phyloP scores from a whole-genome alignment of 1,140 invertebrate species.

The Pomacea maculata region DNA sequence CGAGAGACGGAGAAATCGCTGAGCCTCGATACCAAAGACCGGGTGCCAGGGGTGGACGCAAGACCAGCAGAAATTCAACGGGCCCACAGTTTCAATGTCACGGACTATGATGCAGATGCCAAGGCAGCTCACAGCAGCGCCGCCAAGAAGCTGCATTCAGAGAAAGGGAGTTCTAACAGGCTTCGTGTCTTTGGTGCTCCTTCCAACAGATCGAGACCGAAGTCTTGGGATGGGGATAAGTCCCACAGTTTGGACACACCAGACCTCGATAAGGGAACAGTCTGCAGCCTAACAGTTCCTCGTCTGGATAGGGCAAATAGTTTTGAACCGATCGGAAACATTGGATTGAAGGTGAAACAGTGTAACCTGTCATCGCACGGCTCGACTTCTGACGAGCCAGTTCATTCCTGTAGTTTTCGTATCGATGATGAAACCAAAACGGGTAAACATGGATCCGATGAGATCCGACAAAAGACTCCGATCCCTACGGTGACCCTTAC shows the following conservation, averaged over 20 bases:
- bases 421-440: constrained; percentile 1
- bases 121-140: background rate
- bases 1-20: background rate
- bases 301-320: constrained; percentile 19
- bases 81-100: constrained; percentile 11
- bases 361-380: no score
- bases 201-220: constrained; percentile 10
- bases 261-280: background rate
- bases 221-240: constrained; percentile 20
- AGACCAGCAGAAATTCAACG: constrained; percentile 14
- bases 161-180: constrained; percentile 7
- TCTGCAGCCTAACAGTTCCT: constrained; percentile 6
- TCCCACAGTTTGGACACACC: constrained; percentile 17
- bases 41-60: background rate
- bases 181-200: constrained; percentile 1
- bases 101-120: background rate
- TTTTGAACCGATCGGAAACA: constrained; percentile 4
- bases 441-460: constrained; percentile 1
- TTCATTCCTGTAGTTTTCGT: constrained; percentile 2
- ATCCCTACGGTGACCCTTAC: background rate
- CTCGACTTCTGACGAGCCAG: no score
- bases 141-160: background rate
- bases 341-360: no score
- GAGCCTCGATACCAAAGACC: constrained; percentile 19
- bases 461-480: constrained; percentile 13